Base-by-base conservation (phyloP, 2,888 invertebrate genomes). In the Rhagonycha lutea region DNA sequence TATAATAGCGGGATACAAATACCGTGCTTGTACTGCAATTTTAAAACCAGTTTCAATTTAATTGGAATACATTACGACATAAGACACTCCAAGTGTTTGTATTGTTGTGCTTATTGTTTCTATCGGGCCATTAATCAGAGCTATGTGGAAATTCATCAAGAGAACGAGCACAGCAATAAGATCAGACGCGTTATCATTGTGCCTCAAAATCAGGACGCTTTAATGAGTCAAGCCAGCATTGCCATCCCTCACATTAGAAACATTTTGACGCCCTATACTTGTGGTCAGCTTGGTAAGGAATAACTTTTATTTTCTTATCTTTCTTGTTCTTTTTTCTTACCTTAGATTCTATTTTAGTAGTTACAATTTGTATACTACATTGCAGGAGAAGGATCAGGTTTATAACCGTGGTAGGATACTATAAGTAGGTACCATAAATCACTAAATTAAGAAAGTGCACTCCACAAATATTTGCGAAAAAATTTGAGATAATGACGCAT, bases 41-140 rank as follows among this genome's bases (percentile, higher is more conserved):
- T 88, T 24, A 89, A 89, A 80, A 85, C 90, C 69, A 86, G 89
- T 1, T 86, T 89, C 77, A 85, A 83, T 14, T 82, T 83, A 14
- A 81, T 85, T 5, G 81, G 82, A 14, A 80, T 84, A 29, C 94
- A 94, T 83, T 89, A 94, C 12, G 89, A 91, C 69, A 89, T 90
- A 26, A 88, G 88, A 47, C 94, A 95, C 82, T 90, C 89, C 0
- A 87, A 89, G 72, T 92, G 93, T 81, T 88, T 89, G 28, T 94
- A 87, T 81, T 91, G 91, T 29, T 95, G 95, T 82, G 88, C 87
- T 4, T 89, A 90, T 79, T 95, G 95, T 83, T 91, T 94, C 82
- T 94, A 94, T 84, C 88, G 94, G 69, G 91, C 92, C 0, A 87
- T 90, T 0, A 88, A 90, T 0, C 89, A 89, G 68, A 91, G 91